Evolutionary conservation across 2,797 vertebrate genomes (phyloP).

Genomic region (Numenius phaeopus): DNA sequence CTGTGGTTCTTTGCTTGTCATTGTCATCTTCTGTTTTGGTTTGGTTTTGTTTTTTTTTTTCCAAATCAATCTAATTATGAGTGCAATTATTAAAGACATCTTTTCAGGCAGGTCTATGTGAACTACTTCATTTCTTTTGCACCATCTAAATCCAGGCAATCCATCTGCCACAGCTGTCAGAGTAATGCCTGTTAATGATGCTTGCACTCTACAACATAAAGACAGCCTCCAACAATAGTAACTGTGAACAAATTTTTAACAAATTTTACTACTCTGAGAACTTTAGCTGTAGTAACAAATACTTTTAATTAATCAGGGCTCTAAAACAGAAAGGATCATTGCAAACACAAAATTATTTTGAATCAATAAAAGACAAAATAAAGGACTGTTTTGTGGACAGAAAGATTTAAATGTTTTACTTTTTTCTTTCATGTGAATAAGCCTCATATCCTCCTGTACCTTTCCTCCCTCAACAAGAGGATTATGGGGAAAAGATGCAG

Average conservation of each 20-base stretch:
- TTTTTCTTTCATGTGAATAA: constrained; percentile 71
- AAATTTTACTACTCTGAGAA: constrained; percentile 85
- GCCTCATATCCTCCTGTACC: constrained; percentile 66
- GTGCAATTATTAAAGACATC: constrained; percentile 76
- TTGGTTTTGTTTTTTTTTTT: background rate
- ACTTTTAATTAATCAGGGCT: constrained; percentile 74
- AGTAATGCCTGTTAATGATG: constrained; percentile 62
- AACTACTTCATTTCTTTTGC: constrained; percentile 74
- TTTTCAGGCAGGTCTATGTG: constrained; percentile 77
- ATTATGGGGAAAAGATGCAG: constrained; percentile 76
- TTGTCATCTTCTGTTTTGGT: background rate
- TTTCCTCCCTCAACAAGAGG: constrained; percentile 61
- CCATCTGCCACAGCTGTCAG: constrained; percentile 74
- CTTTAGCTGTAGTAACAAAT: constrained; percentile 83
- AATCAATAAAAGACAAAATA: constrained; percentile 58
- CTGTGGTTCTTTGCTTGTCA: background rate
- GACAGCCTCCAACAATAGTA: constrained; percentile 48
- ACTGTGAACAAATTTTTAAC: constrained; percentile 79
- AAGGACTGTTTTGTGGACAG: constrained; percentile 62
- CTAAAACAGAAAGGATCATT: constrained; percentile 80
- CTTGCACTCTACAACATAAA: constrained; percentile 55
- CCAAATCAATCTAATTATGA: constrained; percentile 75
- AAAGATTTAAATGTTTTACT: constrained; percentile 69
- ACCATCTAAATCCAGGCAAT: constrained; percentile 76
- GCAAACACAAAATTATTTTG: constrained; percentile 75